A percentile compares a stretch with the other conserved stretches of the same genome.
phyloP scores from a whole-genome alignment of 2,113 vertebrate genomes.

The Microcebus ravelobensis region DNA sequence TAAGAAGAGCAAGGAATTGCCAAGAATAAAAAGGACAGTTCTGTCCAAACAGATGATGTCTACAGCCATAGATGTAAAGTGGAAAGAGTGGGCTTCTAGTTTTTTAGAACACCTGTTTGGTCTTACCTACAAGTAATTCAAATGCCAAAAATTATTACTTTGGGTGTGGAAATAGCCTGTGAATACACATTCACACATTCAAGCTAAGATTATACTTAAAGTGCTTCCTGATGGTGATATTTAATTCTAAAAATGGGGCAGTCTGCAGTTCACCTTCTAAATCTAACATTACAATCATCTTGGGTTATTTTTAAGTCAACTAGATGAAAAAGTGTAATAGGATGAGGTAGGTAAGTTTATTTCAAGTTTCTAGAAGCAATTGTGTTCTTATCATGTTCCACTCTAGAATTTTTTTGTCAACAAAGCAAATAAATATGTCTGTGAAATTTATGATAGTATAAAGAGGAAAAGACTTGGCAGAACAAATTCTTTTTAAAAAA shows the following conservation, averaged over 20 bases:
- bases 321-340: conserved; percentile 27
- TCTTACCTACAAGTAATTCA: conserved; percentile 57
- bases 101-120: conserved; percentile 37
- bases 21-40: not conserved
- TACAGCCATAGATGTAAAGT: not conserved
- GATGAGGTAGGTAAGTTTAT: not conserved
- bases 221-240: conserved; percentile 44
- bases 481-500: not conserved
- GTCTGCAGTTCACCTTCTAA: conserved; percentile 28
- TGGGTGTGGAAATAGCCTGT: not conserved
- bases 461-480: not conserved
- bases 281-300: not conserved
- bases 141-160: conserved; percentile 39
- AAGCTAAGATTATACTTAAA: conserved; percentile 59
- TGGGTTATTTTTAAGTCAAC: conserved; percentile 62
- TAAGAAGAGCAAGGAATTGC: not conserved
- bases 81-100: not conserved
- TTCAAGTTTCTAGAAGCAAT: conserved; percentile 48
- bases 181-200: conserved; percentile 43
- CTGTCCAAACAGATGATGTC: not conserved
- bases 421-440: conserved; percentile 23
- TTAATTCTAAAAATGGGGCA: conserved; percentile 52
- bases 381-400: conserved; percentile 38
- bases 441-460: not conserved
- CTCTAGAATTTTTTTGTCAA: not conserved